phyloP scores from a whole-genome alignment of 1,140 invertebrate genomes.

The Pomacea maculata region DNA sequence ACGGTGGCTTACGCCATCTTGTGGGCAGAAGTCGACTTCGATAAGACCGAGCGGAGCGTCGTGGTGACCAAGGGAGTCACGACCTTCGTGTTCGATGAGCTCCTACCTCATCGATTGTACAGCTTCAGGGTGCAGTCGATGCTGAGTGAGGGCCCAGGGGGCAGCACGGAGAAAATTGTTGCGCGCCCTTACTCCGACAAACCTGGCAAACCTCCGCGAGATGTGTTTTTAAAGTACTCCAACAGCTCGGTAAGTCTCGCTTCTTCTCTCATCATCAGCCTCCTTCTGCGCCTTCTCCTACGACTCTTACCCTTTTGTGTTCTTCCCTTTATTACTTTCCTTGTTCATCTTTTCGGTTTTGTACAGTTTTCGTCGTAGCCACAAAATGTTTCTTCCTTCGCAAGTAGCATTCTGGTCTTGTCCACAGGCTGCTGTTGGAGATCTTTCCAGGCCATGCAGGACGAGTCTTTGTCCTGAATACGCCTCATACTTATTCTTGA shows the following conservation, averaged over 20 bases:
- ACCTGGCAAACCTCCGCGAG: slow-evolving; percentile 22
- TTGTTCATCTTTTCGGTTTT: too few species aligned
- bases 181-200: slow-evolving; percentile 19
- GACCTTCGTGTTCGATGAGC: slow-evolving; percentile 10
- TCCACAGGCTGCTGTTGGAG: too few species aligned
- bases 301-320: too few species aligned
- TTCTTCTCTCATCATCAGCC: not conserved
- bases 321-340: too few species aligned
- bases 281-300: too few species aligned
- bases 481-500: too few species aligned
- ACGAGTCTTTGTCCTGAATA: too few species aligned
- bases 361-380: too few species aligned
- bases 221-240: slow-evolving; percentile 11
- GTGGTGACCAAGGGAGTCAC: slow-evolving; percentile 16
- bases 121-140: slow-evolving; percentile 27
- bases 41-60: slow-evolving; percentile 3
- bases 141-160: slow-evolving; percentile 2
- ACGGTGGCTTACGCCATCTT: slow-evolving; percentile 24
- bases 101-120: slow-evolving; percentile 27
- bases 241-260: slow-evolving; percentile 7
- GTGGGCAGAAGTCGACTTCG: slow-evolving; percentile 19
- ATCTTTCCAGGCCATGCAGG: too few species aligned
- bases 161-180: slow-evolving; percentile 12
- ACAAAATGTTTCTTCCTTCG: too few species aligned
- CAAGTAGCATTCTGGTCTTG: too few species aligned